Percentiles rank a stretch among this genome's conserved stretches.
Conservation (phyloP, 2,113 vertebrate species). For the Neotragus moschatus region DNA sequence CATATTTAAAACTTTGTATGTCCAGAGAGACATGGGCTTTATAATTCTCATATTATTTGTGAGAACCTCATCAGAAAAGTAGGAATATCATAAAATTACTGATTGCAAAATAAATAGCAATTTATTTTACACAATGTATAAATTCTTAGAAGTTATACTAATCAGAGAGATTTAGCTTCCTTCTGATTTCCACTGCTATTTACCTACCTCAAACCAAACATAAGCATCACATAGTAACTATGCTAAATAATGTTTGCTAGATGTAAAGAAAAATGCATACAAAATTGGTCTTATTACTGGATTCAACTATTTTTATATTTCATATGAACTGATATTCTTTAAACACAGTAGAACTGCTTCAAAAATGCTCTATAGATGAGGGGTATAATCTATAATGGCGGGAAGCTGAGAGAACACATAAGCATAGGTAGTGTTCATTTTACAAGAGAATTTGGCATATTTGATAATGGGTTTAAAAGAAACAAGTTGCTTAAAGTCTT, state of each 20-base stretch:
- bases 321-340: not conserved
- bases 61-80: not conserved
- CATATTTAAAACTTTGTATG: not conserved
- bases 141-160: not conserved
- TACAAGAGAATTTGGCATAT: not conserved
- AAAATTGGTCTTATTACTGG: not conserved
- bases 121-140: not conserved
- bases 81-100: not conserved
- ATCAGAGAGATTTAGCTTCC: not conserved
- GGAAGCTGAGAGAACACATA: not conserved
- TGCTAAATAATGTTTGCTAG: not conserved
- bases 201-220: not conserved
- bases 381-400: not conserved
- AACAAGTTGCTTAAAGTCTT: not conserved
- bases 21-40: not conserved
- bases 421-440: not conserved
- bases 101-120: not conserved
- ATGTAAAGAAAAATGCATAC: not conserved
- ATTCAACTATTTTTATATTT: not conserved
- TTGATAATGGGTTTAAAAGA: not conserved
- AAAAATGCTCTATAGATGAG: not conserved
- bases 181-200: conserved; percentile 15
- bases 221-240: not conserved
- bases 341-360: not conserved
- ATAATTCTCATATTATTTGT: not conserved